Evolutionary conservation across 30 jellyfish, hydroid and myxozoan genomes (phyloP).

Genomic region (Aurelia aurita complex sp. Pacific): DNA sequence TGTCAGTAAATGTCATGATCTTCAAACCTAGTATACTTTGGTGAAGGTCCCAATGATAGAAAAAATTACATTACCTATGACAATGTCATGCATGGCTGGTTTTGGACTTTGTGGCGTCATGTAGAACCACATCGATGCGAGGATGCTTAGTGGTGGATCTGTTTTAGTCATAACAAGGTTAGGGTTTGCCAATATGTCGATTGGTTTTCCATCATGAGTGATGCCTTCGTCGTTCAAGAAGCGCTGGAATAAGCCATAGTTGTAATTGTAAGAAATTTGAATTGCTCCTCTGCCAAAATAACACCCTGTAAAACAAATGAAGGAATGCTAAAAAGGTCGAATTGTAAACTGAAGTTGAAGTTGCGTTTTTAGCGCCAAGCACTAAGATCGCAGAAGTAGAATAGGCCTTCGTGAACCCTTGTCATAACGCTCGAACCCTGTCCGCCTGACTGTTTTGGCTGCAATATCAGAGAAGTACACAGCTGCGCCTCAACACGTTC

Average conservation of each 20-base stretch:
- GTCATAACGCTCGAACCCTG: too few species aligned
- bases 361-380: too few species aligned
- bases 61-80: constrained; percentile 48
- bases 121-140: constrained; percentile 95
- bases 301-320: constrained; percentile 58
- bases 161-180: constrained; percentile 89
- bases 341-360: too few species aligned
- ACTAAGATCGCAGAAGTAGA: too few species aligned
- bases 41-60: neutral
- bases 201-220: constrained; percentile 86
- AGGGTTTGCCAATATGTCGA: constrained; percentile 77
- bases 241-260: constrained; percentile 86
- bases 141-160: constrained; percentile 94
- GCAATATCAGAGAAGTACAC: too few species aligned
- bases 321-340: too few species aligned
- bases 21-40: too few species aligned
- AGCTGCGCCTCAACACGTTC: too few species aligned
- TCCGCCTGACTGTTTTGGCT: too few species aligned
- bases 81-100: constrained; percentile 96
- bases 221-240: constrained; percentile 85
- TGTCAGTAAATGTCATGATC: too few species aligned
- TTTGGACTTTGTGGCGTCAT: constrained; percentile 98
- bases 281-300: constrained; percentile 95
- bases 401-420: too few species aligned
- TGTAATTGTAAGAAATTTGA: constrained; percentile 90